phyloP scores from a whole-genome alignment of 2,797 vertebrate genomes.

The Echeneis naucrates region DNA sequence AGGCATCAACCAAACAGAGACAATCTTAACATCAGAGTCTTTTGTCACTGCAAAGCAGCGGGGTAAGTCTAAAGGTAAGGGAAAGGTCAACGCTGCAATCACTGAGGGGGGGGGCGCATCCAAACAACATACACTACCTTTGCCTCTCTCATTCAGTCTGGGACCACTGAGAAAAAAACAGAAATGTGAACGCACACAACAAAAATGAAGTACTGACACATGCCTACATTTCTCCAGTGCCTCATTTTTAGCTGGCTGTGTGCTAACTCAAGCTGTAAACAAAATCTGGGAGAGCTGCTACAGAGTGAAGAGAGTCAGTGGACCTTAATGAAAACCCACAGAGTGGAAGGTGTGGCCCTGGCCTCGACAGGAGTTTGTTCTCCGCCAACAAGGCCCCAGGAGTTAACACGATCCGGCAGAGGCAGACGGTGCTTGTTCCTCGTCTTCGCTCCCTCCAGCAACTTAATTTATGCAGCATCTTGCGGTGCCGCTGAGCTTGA shows the following conservation, averaged over 20 bases:
- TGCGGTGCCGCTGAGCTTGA: constrained; percentile 75
- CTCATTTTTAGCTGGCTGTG: constrained; percentile 9
- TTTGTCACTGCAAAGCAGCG: constrained; percentile 51
- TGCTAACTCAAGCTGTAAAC: constrained; percentile 28
- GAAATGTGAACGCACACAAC: constrained; percentile 20
- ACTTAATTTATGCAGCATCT: constrained; percentile 84
- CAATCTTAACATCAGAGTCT: constrained; percentile 43
- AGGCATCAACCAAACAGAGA: constrained; percentile 41
- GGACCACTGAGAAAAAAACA: constrained; percentile 15
- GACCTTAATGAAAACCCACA: constrained; percentile 48
- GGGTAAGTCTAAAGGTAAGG: constrained; percentile 49
- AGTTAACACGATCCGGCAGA: constrained; percentile 47
- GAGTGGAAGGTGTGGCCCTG: constrained; percentile 36
- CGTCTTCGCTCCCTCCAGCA: constrained; percentile 48
- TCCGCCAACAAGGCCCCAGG: constrained; percentile 38
- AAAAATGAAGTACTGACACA: constrained; percentile 17
- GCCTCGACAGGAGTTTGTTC: constrained; percentile 42
- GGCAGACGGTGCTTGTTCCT: constrained; percentile 49
- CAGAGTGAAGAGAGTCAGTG: constrained; percentile 1
- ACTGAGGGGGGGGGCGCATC: constrained; percentile 23
- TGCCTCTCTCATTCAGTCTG: constrained; percentile 24
- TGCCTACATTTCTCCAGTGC: constrained; percentile 4
- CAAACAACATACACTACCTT: constrained; percentile 31
- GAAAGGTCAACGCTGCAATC: constrained; percentile 53
- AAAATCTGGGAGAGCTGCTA: constrained; percentile 16